Percentiles rank a stretch among this genome's conserved stretches.
Conservation (phyloP, 1,140 invertebrate species). For the Heliothis virescens region DNA sequence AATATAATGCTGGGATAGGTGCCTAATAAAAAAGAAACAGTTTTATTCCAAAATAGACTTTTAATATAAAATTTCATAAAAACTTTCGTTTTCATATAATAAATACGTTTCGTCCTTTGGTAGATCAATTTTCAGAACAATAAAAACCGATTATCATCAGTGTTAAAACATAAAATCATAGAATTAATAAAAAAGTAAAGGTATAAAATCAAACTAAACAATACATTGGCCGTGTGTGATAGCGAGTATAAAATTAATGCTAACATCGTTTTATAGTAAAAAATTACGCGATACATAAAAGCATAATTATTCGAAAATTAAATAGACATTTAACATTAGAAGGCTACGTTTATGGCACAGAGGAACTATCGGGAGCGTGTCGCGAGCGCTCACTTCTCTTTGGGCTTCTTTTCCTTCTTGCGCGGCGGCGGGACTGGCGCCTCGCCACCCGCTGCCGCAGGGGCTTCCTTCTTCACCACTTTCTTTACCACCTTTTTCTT, state of each 20-base stretch:
- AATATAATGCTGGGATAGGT: not conserved
- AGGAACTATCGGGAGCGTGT: conserved; percentile 73
- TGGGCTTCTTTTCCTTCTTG: conserved; percentile 86
- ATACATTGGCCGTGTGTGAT: conserved; percentile 72
- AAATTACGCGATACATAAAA: conserved; percentile 78
- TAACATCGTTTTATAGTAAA: conserved; percentile 66
- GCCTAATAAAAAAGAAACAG: conserved; percentile 34
- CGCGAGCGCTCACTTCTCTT: conserved; percentile 79
- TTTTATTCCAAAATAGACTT: conserved; percentile 74
- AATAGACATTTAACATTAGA: conserved; percentile 71
- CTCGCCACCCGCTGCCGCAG: conserved; percentile 69
- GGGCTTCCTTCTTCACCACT: conserved; percentile 77
- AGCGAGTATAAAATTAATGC: conserved; percentile 70
- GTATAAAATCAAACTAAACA: conserved; percentile 66
- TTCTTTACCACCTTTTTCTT: conserved; percentile 82
- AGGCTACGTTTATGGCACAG: conserved; percentile 82
- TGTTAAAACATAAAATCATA: conserved; percentile 61
- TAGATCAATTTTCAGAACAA: conserved; percentile 68
- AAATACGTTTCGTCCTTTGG: conserved; percentile 77
- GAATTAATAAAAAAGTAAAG: conserved; percentile 65
- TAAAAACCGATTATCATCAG: conserved; percentile 61
- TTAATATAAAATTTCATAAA: conserved; percentile 78
- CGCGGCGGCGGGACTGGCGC: conserved; percentile 84
- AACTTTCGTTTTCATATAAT: conserved; percentile 65
- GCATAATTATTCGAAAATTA: conserved; percentile 74